A percentile compares a stretch with the other conserved stretches of the same genome.
Conservation (phyloP, 2,888 invertebrate species). For the Sinohyriopsis cumingii region DNA sequence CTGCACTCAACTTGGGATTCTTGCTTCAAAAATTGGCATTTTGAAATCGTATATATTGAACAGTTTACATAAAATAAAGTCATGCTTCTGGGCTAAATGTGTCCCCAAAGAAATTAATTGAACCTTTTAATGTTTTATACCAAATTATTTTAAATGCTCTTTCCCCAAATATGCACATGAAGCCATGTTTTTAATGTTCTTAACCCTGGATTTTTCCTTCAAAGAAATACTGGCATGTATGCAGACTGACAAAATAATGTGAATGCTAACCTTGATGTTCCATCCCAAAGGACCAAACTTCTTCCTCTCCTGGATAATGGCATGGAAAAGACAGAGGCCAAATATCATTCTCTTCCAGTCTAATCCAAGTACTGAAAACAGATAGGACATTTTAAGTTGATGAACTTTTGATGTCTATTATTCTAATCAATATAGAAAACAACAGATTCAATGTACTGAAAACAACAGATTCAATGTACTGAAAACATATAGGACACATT, state of each 20-base stretch:
- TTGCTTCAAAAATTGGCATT: no score
- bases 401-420: not conserved
- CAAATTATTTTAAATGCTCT: not conserved
- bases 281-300: constrained; percentile 73
- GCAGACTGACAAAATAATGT: not conserved
- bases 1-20: no score
- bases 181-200: not conserved
- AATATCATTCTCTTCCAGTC: constrained; percentile 71
- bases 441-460: not conserved
- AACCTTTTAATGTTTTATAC: no score
- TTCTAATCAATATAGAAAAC: not conserved
- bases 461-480: not conserved
- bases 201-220: no score
- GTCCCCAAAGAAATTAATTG: no score
- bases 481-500: no score
- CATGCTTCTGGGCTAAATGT: no score
- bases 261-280: constrained; percentile 70
- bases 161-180: not conserved
- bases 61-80: no score
- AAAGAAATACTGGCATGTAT: no score
- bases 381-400: not conserved
- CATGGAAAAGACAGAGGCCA: constrained; percentile 73
- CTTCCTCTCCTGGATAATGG: constrained; percentile 72
- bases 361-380: constrained; percentile 61
- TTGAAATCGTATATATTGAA: no score